A percentile compares a stretch with the other conserved stretches of the same genome.
phyloP scores from a whole-genome alignment of 2,797 vertebrate genomes.

The Todus mexicanus region DNA sequence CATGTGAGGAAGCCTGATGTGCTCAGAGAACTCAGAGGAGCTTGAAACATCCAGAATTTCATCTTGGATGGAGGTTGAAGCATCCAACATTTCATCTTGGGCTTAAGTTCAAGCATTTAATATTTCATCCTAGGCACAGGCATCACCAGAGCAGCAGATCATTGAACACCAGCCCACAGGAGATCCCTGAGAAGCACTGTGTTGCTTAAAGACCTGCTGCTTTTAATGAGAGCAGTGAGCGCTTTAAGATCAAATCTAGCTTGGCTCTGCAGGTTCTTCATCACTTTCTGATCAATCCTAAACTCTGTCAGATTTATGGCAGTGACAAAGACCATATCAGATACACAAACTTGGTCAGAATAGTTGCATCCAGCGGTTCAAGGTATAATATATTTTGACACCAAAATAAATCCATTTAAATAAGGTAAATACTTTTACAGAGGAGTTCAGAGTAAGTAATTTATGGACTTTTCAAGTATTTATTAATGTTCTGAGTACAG shows the following conservation, averaged over 20 bases:
- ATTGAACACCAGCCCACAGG: neutral
- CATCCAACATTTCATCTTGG: neutral
- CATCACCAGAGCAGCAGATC: neutral
- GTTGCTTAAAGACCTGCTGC: neutral
- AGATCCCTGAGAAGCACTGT: neutral
- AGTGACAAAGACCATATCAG: neutral
- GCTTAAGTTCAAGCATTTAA: neutral
- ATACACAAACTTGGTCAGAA: neutral
- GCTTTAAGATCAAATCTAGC: neutral
- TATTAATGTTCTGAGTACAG: constrained; percentile 51
- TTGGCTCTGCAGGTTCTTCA: neutral
- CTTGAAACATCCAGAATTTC: neutral
- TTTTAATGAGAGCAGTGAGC: neutral
- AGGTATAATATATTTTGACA: neutral
- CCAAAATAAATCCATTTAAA: constrained; percentile 21
- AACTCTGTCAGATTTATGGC: neutral
- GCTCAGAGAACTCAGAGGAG: neutral
- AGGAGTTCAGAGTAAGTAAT: neutral
- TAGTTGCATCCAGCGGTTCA: neutral
- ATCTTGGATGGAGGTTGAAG: neutral
- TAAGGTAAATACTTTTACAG: neutral
- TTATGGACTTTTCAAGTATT: constrained; percentile 41
- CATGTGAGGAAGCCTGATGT: neutral
- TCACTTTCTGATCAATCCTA: neutral
- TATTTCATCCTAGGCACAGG: neutral